Evolutionary conservation across 2,888 invertebrate genomes (phyloP), one percentile per base, ranked within the genome.

Genomic region (Trissolcus japonicus): DNA sequence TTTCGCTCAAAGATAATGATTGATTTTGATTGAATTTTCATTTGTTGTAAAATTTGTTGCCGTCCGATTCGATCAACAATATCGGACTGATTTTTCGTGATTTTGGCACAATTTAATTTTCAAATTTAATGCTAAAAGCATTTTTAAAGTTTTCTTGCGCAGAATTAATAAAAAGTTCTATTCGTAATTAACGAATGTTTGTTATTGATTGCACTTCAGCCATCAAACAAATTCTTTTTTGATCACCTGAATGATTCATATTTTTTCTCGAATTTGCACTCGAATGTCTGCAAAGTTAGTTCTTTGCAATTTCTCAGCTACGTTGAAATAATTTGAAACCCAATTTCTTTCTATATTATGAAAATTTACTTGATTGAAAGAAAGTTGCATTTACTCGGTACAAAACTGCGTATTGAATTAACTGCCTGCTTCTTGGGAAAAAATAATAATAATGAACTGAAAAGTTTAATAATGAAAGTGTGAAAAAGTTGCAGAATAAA

Each of bases 1-100:
- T 46, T 46, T 46, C 35, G 35, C 9, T 9, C 35, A 11, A 35
- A 11, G 11, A 7, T 35, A 9, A 11, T 69, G 46, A 61, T 61
- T 46, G 53, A 40, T 11, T 35, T 35, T 54, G 68, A 69, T 69
- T 69, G 68, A 46, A 69, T 61, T 69, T 69, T 61, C 48, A 60
- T 54, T 48, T 60, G 19, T 55, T 40, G 35, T n/a, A 29, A 53
- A 60, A 68, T 68, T 59, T 46, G 48, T 53, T 59, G 43, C 46
- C 41, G 25, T 9, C 17, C 17, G 46, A 46, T 43, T 19, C 4
- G 11, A 11, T 46, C 46, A 16, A 35, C 35, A 11, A 11, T 1
- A 1, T 35, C 2, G 29, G 1, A 11, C 11, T 35, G 35, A 35
- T 11, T 35, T 46, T 11, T 46, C 7, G 11, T 14, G 14, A 46